Percentiles rank a stretch among this genome's conserved stretches.
phyloP scores from a whole-genome alignment of 2,797 vertebrate genomes.

The Salmo trutta region DNA sequence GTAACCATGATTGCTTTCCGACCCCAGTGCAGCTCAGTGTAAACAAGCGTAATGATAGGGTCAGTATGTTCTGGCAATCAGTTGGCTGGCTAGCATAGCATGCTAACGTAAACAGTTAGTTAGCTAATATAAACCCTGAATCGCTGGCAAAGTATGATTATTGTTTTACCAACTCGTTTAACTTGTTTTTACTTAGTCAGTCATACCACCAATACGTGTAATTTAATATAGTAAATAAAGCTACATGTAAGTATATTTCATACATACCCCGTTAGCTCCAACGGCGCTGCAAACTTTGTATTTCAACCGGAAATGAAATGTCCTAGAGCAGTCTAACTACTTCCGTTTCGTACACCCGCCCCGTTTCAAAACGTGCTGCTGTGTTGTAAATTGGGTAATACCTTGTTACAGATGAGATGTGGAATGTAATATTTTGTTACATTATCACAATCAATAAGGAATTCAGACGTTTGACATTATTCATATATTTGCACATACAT shows the following conservation, averaged over 20 bases:
- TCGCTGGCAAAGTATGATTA: neutral
- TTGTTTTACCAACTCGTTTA: neutral
- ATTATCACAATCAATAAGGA: neutral
- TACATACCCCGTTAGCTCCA: constrained; percentile 43
- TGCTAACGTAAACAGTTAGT: neutral
- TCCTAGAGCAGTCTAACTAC: neutral
- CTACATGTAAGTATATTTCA: constrained; percentile 4
- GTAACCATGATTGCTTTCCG: too few relatives aligned
- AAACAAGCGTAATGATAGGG: too few relatives aligned
- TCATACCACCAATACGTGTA: neutral
- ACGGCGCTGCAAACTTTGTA: constrained; percentile 64
- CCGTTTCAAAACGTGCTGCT: neutral
- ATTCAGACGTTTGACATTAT: neutral
- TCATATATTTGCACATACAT: constrained; percentile 1
- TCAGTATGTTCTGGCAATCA: too few relatives aligned
- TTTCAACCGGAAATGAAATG: constrained; percentile 51
- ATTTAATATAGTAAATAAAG: neutral
- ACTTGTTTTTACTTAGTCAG: neutral
- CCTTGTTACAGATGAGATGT: neutral
- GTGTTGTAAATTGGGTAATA: too few relatives aligned
- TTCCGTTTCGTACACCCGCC: neutral
- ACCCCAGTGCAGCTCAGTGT: too few relatives aligned
- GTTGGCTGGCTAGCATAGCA: neutral
- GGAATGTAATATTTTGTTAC: neutral
- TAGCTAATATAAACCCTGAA: neutral